phyloP scores from a whole-genome alignment of 2,888 invertebrate species.

The Pachymerium ferrugineum region DNA sequence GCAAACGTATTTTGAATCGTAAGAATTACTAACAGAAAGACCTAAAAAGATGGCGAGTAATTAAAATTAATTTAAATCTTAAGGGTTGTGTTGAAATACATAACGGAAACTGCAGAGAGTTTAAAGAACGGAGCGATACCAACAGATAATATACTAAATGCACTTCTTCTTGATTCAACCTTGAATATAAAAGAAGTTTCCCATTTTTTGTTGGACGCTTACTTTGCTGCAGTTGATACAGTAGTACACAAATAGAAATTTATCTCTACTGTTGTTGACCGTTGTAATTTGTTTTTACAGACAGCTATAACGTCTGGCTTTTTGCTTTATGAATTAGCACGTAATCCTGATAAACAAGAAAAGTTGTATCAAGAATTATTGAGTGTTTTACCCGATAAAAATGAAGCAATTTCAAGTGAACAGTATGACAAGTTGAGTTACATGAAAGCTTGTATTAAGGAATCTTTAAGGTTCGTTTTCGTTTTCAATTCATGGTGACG shows the following conservation, averaged over 20 bases:
- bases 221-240: background rate
- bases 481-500: too few species aligned
- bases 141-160: background rate
- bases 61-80: too few species aligned
- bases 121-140: background rate
- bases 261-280: too few species aligned
- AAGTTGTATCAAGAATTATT: background rate
- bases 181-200: background rate
- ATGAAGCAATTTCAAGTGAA: background rate
- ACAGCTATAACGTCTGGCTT: background rate
- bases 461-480: background rate
- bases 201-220: background rate
- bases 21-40: too few species aligned
- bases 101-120: background rate
- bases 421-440: background rate
- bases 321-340: background rate
- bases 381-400: background rate
- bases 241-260: too few species aligned
- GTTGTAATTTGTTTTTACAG: background rate
- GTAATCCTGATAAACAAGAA: background rate
- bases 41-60: too few species aligned
- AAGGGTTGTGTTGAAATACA: background rate
- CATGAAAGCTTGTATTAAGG: background rate
- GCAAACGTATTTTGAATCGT: slow-evolving; percentile 44
- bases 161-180: background rate